Evolutionary conservation across 1,140 invertebrate species (phyloP), one percentile per base, ranked within the genome.

Genomic region (Epicauta chinensis): DNA sequence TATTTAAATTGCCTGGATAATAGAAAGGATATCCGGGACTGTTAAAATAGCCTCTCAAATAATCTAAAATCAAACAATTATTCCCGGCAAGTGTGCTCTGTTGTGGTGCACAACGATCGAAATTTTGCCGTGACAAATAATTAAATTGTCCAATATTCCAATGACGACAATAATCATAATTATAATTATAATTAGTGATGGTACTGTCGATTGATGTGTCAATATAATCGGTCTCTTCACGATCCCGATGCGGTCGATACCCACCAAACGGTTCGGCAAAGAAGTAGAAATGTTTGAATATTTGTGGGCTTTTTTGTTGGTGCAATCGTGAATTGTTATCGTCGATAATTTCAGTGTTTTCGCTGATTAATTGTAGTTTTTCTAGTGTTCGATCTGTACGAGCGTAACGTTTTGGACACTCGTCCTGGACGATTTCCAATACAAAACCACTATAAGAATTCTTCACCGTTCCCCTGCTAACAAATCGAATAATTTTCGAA

Each of bases 381-480:
- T 39, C 34, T 36, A 56, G 50, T 13, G 46, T 51, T 12, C 55
- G 30, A 36, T 58, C 30, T 10, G 58, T 60, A 34, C 50, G 55
- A 0, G 23, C 23, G 14, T 61, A 52, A 36, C 59, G 42, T 54
- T 64, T 64, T 0, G 70, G 66, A 56, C 78, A 78, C 52, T 72
- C 63, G 54, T 80, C 78, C 55, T 81, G 78, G 11, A 70, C 56
- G 11, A 78, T 63, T 54, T 81, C 77, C 11, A 80, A 59, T 0
- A 76, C 57, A 55, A 81, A 80, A 32, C 79, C 79, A 58, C 63
- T 73, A 9, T 51, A 41, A 2, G 51, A 53, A n/a, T 39, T 41
- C 23, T n/a, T 50, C 30, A 42, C 17, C 4, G 40, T 30, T 10
- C 65, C 39, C 55, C 43, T 10, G 63, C 63, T 46, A 55, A 60